Evolutionary conservation across 1,140 invertebrate genomes (phyloP).

Genomic region (Chrysoperla carnea): DNA sequence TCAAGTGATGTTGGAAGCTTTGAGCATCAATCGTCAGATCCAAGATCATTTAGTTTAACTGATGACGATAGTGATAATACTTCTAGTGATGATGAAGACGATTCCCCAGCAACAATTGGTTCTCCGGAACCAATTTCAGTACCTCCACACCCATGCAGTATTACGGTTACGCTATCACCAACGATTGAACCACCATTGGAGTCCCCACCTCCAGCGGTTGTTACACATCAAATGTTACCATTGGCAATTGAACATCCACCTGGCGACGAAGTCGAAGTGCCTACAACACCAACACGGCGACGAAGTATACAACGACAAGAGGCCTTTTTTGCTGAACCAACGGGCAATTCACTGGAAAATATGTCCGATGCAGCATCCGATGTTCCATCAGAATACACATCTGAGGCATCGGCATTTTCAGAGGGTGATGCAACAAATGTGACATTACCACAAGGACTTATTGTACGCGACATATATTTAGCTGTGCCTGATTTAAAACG

Average conservation of each 20-base stretch:
- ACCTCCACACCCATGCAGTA: constrained; percentile 24
- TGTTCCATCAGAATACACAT: constrained; percentile 23
- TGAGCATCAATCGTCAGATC: constrained; percentile 7
- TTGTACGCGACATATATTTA: constrained; percentile 55
- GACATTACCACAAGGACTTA: constrained; percentile 14
- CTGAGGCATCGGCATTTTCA: constrained; percentile 25
- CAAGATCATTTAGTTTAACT: constrained; percentile 25
- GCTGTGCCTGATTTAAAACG: constrained; percentile 64
- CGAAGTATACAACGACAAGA: constrained; percentile 58
- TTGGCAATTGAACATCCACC: constrained; percentile 32
- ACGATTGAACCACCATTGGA: constrained; percentile 22
- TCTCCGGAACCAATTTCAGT: constrained; percentile 14
- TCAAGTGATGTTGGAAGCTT: constrained; percentile 25
- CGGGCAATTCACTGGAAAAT: constrained; percentile 43
- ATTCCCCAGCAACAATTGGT: constrained; percentile 11
- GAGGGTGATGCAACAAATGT: constrained; percentile 20
- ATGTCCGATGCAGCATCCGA: constrained; percentile 36
- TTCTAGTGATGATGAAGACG: constrained; percentile 28
- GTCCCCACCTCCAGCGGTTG: constrained; percentile 25
- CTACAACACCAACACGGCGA: constrained; percentile 23
- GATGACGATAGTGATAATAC: constrained; percentile 23
- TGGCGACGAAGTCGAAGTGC: constrained; percentile 18
- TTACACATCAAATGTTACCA: constrained; percentile 21
- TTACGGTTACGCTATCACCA: constrained; percentile 50
- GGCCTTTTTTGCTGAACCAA: constrained; percentile 54